A percentile compares a stretch with the other conserved stretches of the same genome.
Evolutionary conservation across 1,140 invertebrate species (phyloP).

Genomic region (Sminthurinus signatus): DNA sequence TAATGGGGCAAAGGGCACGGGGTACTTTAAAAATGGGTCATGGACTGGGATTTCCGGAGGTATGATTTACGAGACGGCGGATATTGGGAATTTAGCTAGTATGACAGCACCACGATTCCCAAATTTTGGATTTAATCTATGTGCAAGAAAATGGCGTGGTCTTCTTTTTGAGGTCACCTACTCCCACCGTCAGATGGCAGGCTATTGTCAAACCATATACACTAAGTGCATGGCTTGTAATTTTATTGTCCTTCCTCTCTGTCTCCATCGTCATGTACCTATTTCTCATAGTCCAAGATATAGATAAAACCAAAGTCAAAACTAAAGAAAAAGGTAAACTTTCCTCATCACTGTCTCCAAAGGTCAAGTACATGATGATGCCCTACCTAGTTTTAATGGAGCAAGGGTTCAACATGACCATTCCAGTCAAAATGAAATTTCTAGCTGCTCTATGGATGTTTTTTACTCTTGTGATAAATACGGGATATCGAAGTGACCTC

Average conservation of each 20-base stretch:
- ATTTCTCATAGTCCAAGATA: too few species aligned
- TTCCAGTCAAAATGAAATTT: constrained; percentile 20
- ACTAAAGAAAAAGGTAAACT: background rate
- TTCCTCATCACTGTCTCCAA: too few species aligned
- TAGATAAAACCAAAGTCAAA: background rate
- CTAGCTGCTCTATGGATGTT: constrained; percentile 28
- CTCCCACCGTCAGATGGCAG: constrained; percentile 18
- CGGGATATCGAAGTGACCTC: constrained; percentile 8
- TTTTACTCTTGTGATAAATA: constrained; percentile 19
- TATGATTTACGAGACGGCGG: constrained; percentile 16
- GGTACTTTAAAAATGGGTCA: constrained; percentile 15
- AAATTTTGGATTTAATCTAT: constrained; percentile 24
- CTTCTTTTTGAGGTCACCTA: constrained; percentile 18
- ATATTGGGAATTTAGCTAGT: constrained; percentile 25
- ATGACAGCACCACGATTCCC: constrained; percentile 12
- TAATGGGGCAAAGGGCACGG: constrained; percentile 19
- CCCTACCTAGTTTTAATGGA: constrained; percentile 21
- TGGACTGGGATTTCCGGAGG: constrained; percentile 32
- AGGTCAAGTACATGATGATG: constrained; percentile 21
- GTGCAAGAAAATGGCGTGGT: constrained; percentile 17
- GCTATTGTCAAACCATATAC: constrained; percentile 25
- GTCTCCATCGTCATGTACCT: constrained; percentile 2
- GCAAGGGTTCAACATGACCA: constrained; percentile 12
- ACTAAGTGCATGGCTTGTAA: constrained; percentile 9
- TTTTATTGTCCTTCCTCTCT: constrained; percentile 2